These are phyloP conservation scores for Tribolium madens DNA, from an alignment of 1,140 invertebrate genomes.

Conservation along the genomic window DNA sequence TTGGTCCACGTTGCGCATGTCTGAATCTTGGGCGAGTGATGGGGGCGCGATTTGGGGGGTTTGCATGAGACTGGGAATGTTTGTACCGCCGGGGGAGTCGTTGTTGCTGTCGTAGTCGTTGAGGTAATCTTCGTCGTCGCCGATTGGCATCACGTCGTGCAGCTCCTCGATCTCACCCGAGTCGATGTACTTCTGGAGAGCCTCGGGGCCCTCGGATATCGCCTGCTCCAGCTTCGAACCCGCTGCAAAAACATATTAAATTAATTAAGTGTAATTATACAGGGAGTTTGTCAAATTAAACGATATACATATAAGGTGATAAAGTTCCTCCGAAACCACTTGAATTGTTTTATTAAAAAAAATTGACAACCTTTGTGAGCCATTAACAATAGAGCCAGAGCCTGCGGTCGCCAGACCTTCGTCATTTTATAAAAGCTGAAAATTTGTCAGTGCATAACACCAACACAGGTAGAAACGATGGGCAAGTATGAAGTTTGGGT, in stretches of 20 bases:
- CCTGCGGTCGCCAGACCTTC: too few relatives aligned
- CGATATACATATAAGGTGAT: too few relatives aligned
- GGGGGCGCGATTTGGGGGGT: background rate
- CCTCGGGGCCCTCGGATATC: slow-evolving; percentile 80
- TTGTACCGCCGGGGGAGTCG: slow-evolving; percentile 25
- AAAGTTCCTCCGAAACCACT: too few relatives aligned
- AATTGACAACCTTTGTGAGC: too few relatives aligned
- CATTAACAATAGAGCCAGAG: too few relatives aligned
- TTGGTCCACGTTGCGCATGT: slow-evolving; percentile 53
- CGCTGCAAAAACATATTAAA: slow-evolving; percentile 67
- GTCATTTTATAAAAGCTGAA: too few relatives aligned
- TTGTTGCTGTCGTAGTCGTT: slow-evolving; percentile 64
- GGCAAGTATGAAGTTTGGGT: too few relatives aligned
- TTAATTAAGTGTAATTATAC: too few relatives aligned
- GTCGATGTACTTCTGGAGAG: slow-evolving; percentile 80
- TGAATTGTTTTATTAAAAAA: too few relatives aligned
- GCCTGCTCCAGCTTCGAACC: slow-evolving; percentile 80
- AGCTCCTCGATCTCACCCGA: slow-evolving; percentile 84
- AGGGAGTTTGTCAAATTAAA: too few relatives aligned
- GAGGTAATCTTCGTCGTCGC: slow-evolving; percentile 72
- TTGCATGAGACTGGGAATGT: slow-evolving; percentile 13
- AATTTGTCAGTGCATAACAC: too few relatives aligned
- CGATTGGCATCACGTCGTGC: slow-evolving; percentile 77
- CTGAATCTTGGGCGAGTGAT: slow-evolving; percentile 46
- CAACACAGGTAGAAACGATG: too few relatives aligned